Conservation (phyloP, 2,797 vertebrate genomes). For the Malacoctenus gilli region DNA sequence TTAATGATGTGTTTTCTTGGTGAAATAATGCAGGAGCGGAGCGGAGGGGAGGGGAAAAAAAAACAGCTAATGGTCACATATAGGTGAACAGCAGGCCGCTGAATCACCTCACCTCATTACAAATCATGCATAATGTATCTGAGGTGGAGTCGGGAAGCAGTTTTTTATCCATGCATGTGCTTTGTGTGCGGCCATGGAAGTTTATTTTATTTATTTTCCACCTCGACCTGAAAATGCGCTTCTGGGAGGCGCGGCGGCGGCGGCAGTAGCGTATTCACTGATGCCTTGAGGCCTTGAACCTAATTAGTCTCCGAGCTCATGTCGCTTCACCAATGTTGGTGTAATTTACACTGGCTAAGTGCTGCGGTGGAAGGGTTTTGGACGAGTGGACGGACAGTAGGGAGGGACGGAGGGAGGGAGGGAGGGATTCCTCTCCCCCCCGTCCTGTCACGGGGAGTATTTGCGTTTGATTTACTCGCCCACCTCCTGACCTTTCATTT, state of each 20-base stretch:
- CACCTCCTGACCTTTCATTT: constrained; percentile 66
- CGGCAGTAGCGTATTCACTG: constrained; percentile 32
- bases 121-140: constrained; percentile 54
- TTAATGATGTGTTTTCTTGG: constrained; percentile 32
- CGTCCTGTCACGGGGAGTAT: constrained; percentile 57
- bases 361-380: constrained; percentile 22
- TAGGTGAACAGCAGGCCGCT: constrained; percentile 14
- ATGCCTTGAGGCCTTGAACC: constrained; percentile 43
- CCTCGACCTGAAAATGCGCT: constrained; percentile 30
- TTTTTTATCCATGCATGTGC: neutral
- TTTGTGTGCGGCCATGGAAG: constrained; percentile 11
- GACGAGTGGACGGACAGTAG: neutral
- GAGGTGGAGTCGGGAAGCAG: neutral
- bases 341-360: constrained; percentile 50
- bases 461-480: constrained; percentile 65
- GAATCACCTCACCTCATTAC: constrained; percentile 48
- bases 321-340: constrained; percentile 29
- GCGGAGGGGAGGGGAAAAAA: constrained; percentile 2
- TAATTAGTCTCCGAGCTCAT: constrained; percentile 62
- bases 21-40: constrained; percentile 35
- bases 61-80: constrained; percentile 24
- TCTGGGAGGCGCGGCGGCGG: constrained; percentile 20
- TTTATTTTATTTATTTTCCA: constrained; percentile 38
- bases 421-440: neutral
- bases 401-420: constrained; percentile 1